Evolutionary conservation across 1,140 invertebrate genomes (phyloP).

Genomic region (Formica selysi): DNA sequence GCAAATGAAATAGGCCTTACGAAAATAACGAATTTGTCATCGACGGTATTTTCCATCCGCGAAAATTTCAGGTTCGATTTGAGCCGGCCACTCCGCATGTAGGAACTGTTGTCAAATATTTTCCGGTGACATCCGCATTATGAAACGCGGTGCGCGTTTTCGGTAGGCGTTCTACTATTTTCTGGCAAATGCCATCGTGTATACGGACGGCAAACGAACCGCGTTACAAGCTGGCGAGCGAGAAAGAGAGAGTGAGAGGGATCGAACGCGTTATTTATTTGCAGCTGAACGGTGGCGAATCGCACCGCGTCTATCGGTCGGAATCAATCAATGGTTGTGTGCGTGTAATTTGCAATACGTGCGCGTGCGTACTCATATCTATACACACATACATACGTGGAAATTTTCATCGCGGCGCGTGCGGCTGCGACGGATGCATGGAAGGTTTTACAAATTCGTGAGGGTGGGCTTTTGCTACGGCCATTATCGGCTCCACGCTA

Average conservation of each 20-base stretch:
- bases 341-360: constrained; percentile 48
- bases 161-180: constrained; percentile 72
- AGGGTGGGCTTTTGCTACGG: constrained; percentile 70
- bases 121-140: constrained; percentile 77
- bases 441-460: constrained; percentile 77
- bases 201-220: constrained; percentile 17
- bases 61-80: constrained; percentile 23
- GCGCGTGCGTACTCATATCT: constrained; percentile 5
- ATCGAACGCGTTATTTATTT: constrained; percentile 46
- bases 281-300: constrained; percentile 48
- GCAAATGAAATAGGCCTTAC: background rate
- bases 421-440: constrained; percentile 47
- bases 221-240: background rate
- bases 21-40: background rate
- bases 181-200: constrained; percentile 52
- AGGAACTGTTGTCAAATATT: constrained; percentile 78
- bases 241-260: background rate
- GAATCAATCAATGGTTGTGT: constrained; percentile 60
- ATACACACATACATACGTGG: constrained; percentile 46
- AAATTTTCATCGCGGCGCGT: constrained; percentile 74
- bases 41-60: constrained; percentile 21
- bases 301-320: constrained; percentile 43
- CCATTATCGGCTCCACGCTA: constrained; percentile 79
- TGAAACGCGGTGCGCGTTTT: constrained; percentile 72
- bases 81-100: constrained; percentile 26